A percentile compares a stretch with the other conserved stretches of the same genome.
Conservation (phyloP, 1,140 invertebrate species). For the Oedothorax gibbosus region DNA sequence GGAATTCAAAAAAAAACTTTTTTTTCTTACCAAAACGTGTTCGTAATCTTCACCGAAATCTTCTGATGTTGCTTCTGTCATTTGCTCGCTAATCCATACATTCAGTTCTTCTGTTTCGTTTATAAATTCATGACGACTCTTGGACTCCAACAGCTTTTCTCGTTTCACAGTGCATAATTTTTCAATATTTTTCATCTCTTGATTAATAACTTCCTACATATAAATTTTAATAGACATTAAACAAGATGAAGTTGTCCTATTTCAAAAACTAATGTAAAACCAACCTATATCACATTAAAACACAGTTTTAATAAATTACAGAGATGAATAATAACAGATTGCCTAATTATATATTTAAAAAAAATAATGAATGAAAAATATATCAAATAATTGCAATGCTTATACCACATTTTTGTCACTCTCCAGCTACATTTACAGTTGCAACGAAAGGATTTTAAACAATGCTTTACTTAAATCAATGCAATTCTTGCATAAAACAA, state of each 20-base stretch:
- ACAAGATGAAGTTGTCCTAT: too few species aligned
- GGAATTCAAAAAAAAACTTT: neutral
- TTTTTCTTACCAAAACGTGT: conserved; percentile 81
- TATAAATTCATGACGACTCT: conserved; percentile 93
- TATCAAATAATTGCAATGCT: too few species aligned
- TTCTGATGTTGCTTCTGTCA: conserved; percentile 88
- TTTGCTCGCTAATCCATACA: conserved; percentile 94
- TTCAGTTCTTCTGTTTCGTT: conserved; percentile 90
- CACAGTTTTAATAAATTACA: too few species aligned
- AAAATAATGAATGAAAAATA: too few species aligned
- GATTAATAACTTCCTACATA: conserved; percentile 70
- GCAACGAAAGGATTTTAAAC: too few species aligned
- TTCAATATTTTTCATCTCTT: conserved; percentile 84
- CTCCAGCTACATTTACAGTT: too few species aligned
- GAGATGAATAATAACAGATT: too few species aligned
- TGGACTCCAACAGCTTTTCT: conserved; percentile 87
- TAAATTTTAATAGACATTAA: too few species aligned
- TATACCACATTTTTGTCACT: too few species aligned
- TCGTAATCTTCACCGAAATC: conserved; percentile 98
- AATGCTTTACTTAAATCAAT: too few species aligned
- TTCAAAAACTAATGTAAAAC: neutral
- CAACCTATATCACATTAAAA: neutral
- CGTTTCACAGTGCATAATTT: conserved; percentile 83
- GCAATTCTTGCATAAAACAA: too few species aligned
- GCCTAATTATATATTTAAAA: too few species aligned